phyloP scores from a whole-genome alignment of 2,113 vertebrate species.

The Antidorcas marsupialis region DNA sequence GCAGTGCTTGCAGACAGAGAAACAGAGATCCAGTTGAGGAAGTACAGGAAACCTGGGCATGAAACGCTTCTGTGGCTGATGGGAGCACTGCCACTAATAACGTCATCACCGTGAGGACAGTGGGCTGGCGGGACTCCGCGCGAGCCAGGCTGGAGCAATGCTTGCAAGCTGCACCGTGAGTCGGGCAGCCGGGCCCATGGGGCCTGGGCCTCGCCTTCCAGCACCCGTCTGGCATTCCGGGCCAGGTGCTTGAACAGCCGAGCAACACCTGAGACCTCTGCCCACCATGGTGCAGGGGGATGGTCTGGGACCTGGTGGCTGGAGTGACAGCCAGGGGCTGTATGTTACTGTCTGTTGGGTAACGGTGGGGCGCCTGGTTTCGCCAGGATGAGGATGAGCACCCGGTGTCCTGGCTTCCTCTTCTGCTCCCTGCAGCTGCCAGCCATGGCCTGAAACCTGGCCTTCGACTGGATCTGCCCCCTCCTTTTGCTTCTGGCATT shows the following conservation, averaged over 20 bases:
- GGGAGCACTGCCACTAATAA: accelerated
- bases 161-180: accelerated
- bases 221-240: accelerated
- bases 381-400: accelerated
- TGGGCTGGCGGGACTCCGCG: accelerated
- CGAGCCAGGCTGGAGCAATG: accelerated
- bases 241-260: not conserved
- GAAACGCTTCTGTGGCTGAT: not conserved
- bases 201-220: accelerated
- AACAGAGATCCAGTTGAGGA: not conserved
- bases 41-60: not conserved
- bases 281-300: accelerated
- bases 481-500: not conserved
- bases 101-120: accelerated
- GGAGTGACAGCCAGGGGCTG: too few species aligned
- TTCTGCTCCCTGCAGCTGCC: not conserved
- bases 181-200: not conserved
- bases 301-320: not conserved
- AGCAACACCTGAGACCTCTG: not conserved
- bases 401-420: accelerated
- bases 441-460: not conserved
- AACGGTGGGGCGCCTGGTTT: not conserved
- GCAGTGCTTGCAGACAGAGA: not conserved
- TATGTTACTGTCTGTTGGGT: not conserved
- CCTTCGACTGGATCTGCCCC: not conserved